Evolutionary conservation across 1,140 invertebrate species (phyloP), one percentile per base, ranked within the genome.

Genomic region (Aethina tumida): DNA sequence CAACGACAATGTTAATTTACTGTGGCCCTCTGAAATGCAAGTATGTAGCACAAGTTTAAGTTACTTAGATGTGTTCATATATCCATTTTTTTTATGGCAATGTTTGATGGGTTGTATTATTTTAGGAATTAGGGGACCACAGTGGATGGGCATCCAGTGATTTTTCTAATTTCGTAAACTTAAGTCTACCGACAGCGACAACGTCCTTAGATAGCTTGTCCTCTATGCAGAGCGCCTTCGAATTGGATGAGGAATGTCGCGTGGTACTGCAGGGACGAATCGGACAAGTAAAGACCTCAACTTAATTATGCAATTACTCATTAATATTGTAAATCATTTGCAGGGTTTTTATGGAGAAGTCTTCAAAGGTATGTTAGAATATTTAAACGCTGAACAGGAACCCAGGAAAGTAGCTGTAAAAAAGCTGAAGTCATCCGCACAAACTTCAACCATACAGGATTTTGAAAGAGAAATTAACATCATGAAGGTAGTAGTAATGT

Each of bases 271-370:
- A 74, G 56, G 69, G 69, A 4, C 62, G 64, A 41, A 73, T 79
- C 39, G 75, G 75, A 16, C 69, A 75, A 57, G 66, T 67, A 56
- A 39, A 10, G 24, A 32, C n/a, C n/a, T n/a, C n/a, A n/a, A n/a
- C n/a, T n/a, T n/a, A n/a, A n/a, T n/a, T n/a, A n/a, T n/a, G n/a
- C n/a, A 12, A 12, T 24, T 24, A 24, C 7, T 12, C 22, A 8
- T 12, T 24, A 24, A 8, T 24, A 8, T 24, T 24, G 8, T 8
- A 24, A 24, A 24, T 8, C 12, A 8, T 45, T 35, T 55, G 25
- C 39, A 75, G 65, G 81, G 81, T 10, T 79, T 75, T 59, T 84
- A 81, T 58, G 81, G 81, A 0, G 75, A 79, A 50, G 81, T 84
- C 9, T 78, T 70, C 50, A 68, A 70, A 47, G 81, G 76, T 2